Base-by-base conservation (phyloP, 2,888 invertebrate species). In the Pyrgus malvae region DNA sequence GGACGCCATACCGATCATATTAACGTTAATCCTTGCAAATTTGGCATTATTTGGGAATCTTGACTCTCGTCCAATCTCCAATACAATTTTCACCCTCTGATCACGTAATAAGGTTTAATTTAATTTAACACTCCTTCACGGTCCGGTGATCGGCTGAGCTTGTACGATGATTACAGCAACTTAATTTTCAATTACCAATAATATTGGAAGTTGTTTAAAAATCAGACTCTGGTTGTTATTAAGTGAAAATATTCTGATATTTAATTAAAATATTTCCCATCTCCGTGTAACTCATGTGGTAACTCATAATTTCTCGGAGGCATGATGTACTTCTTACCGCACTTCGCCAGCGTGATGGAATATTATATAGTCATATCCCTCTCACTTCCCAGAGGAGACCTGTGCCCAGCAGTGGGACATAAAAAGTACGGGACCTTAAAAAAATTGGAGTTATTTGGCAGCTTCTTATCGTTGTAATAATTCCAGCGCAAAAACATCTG, bases 1-100 rank as follows among this genome's bases (percentile, higher is more conserved):
- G 42, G 27, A 12, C 51, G 42, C 41, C 49, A 35, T 48, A 38
- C 45, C 38, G 31, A 45, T 46, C 53, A 23, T 38, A 53, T 53
- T 40, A 45, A 46, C 45, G 38, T 14, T 46, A 53, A 46, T 46
- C 45, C 45, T 40, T 29, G 11, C 40, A 23, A 45, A 31, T 40
- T 53, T 53, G 23, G 21, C 11, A 53, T 46, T 40, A 45, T 23
- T 37, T n/a, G 45, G 16, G 45, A 31, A 29, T 45, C 29, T 9
- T 23, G 21, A 17, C 16, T 38, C 17, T 38, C 37, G 12, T 12
- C 8, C 11, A 14, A 17, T 3, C 14, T 31, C n/a, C 49, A 19
- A 41, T 23, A 3, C 21, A 49, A 9, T 33, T 40, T 27, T 11
- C 5, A 49, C 16, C 21, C 21, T 41, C 8, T 31, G 14, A 6